These are phyloP conservation scores for Meandrusa payeni DNA, from an alignment of 2,888 invertebrate species.

Conservation along the genomic window DNA sequence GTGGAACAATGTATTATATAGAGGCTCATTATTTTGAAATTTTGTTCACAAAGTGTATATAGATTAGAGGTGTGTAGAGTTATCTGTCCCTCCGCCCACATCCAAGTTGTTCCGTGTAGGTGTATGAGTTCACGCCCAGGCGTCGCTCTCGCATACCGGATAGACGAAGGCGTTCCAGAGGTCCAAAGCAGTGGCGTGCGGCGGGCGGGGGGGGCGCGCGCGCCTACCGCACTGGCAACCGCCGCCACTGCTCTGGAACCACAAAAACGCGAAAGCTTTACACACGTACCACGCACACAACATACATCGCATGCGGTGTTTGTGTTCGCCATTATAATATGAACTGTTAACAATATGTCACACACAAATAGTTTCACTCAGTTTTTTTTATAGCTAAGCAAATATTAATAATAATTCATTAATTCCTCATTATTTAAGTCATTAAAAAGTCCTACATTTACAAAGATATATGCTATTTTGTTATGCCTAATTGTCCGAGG, in stretches of 20 bases:
- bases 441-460: too few species aligned
- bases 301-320: slow-evolving; percentile 31
- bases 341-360: slow-evolving; percentile 24
- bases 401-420: slow-evolving; percentile 1
- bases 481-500: too few species aligned
- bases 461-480: too few species aligned
- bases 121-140: slow-evolving; percentile 50
- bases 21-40: neutral
- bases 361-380: slow-evolving; percentile 12
- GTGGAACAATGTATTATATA: too few species aligned
- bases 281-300: slow-evolving; percentile 49
- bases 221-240: slow-evolving; percentile 79
- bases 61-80: neutral
- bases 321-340: slow-evolving; percentile 21
- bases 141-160: slow-evolving; percentile 82
- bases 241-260: slow-evolving; percentile 82
- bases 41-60: neutral
- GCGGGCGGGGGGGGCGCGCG: slow-evolving; percentile 84
- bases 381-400: neutral
- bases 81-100: slow-evolving; percentile 13
- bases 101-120: slow-evolving; percentile 11
- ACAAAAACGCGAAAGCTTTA: slow-evolving; percentile 73
- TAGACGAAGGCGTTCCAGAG: slow-evolving; percentile 84
- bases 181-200: slow-evolving; percentile 86
- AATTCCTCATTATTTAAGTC: too few species aligned